These are phyloP conservation scores for Andrena chrysosceles DNA, from an alignment of 2,888 invertebrate genomes.

Conservation along the genomic window DNA sequence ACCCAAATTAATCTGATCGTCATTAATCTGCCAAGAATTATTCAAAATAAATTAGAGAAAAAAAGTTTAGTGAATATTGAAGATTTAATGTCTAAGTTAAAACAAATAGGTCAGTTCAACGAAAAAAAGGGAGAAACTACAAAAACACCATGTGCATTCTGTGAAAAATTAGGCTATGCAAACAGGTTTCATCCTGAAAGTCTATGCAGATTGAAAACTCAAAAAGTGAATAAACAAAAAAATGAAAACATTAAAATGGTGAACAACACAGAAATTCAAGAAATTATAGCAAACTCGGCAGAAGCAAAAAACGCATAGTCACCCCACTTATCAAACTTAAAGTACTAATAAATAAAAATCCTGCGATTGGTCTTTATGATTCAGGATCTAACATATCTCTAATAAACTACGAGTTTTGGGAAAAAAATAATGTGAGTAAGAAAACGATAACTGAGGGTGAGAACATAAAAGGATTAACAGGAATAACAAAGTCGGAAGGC, in stretches of 20 bases:
- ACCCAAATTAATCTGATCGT: background rate
- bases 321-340: slow-evolving; percentile 12
- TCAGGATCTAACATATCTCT: slow-evolving; percentile 2
- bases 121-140: background rate
- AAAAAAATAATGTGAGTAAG: no score
- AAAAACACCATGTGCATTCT: background rate
- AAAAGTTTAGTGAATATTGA: background rate
- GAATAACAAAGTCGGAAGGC: background rate
- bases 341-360: background rate
- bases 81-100: background rate
- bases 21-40: background rate
- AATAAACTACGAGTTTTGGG: no score
- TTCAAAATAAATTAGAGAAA: background rate
- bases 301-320: slow-evolving; percentile 19
- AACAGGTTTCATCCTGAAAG: background rate
- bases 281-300: background rate
- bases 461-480: slow-evolving; percentile 1
- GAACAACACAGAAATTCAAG: slow-evolving; percentile 10
- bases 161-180: background rate
- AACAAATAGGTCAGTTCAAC: background rate
- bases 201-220: background rate
- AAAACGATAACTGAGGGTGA: no score
- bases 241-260: background rate
- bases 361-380: slow-evolving; percentile 11
- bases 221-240: slow-evolving; percentile 1